Conservation (phyloP, 2,797 vertebrate genomes). For the Squalus acanthias region DNA sequence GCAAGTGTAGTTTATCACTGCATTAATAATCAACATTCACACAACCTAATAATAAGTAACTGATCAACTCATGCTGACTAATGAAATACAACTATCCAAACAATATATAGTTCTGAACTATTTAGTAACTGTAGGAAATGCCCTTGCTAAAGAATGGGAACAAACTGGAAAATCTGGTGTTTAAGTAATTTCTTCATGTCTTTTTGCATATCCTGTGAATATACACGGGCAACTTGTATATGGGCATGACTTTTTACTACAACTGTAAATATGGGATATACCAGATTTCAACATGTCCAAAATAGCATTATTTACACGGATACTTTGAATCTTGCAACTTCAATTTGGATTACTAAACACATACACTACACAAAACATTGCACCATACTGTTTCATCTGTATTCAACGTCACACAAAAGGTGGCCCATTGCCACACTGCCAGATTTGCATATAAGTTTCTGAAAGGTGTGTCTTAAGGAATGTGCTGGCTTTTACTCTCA, state of each 20-base stretch:
- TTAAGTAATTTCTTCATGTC: not conserved
- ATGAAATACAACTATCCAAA: not conserved
- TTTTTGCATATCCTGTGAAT: not conserved
- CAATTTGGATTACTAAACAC: no score
- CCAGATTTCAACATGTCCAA: not conserved
- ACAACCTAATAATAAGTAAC: not conserved
- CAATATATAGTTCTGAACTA: not conserved
- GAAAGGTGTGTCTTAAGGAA: constrained; percentile 18
- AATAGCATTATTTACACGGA: not conserved
- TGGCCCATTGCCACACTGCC: not conserved
- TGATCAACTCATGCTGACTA: not conserved
- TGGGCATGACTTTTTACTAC: not conserved
- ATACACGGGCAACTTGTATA: not conserved
- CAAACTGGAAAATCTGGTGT: not conserved
- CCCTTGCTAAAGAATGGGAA: not conserved
- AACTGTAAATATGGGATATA: not conserved
- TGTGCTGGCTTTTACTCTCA: not conserved
- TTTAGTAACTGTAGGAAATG: not conserved
- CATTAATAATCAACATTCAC: not conserved
- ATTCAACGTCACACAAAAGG: not conserved
- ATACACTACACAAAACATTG: not conserved
- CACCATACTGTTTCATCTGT: not conserved
- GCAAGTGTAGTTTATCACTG: not conserved
- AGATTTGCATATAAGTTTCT: not conserved
- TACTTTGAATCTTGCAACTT: not conserved